Evolutionary conservation across 2,797 vertebrate species (phyloP).

Genomic region (Sylvilagus floridanus): DNA sequence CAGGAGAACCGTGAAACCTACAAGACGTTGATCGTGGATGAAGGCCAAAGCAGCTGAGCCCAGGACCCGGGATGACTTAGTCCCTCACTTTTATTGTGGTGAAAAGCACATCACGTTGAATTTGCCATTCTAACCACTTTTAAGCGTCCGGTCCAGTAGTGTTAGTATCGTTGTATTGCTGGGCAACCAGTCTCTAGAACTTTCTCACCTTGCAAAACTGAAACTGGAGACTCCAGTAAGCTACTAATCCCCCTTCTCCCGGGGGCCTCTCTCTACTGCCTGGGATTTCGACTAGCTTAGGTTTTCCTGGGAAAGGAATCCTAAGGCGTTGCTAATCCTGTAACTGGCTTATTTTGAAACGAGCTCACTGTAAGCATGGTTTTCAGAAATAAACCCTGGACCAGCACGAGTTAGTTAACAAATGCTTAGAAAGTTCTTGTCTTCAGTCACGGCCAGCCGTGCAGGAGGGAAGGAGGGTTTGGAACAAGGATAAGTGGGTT

Average conservation of each 20-base stretch:
- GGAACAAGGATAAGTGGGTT: not conserved
- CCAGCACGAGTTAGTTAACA: not conserved
- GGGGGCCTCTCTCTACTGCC: not conserved
- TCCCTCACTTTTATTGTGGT: not conserved
- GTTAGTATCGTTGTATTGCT: not conserved
- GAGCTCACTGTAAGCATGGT: not conserved
- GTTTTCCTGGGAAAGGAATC: not conserved
- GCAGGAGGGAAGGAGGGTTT: not conserved
- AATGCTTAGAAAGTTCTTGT: not conserved
- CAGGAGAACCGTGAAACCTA: not conserved
- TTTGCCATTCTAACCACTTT: not conserved
- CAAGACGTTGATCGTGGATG: not conserved
- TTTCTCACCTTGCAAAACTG: not conserved
- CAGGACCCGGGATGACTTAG: not conserved
- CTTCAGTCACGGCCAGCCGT: not conserved
- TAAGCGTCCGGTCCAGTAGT: not conserved
- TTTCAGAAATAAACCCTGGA: not conserved
- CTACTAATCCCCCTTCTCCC: not conserved
- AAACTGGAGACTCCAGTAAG: not conserved
- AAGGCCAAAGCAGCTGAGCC: not conserved
- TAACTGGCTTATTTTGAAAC: not conserved
- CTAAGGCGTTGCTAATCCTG: not conserved
- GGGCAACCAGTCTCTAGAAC: no score
- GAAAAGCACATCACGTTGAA: not conserved
- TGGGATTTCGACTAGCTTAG: not conserved